Evolutionary conservation across 92 coral and sea anemone genomes (phyloP).

Genomic region (Epizoanthus rinbou): DNA sequence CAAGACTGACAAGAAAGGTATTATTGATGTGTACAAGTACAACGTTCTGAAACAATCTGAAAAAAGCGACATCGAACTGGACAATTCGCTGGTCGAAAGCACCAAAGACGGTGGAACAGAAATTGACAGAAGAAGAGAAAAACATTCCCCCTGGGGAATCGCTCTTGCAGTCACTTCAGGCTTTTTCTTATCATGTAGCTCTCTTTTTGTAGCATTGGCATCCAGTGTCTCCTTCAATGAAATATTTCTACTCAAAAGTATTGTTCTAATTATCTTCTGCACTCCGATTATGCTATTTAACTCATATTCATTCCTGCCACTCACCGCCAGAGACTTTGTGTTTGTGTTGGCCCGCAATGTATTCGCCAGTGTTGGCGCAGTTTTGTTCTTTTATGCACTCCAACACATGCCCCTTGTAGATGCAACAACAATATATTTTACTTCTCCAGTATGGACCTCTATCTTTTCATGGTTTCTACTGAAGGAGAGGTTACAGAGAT

Average conservation of each 20-base stretch:
- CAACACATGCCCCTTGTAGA: slow-evolving; percentile 77
- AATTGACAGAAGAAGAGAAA: too few relatives aligned
- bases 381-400: slow-evolving; percentile 49
- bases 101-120: too few relatives aligned
- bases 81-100: too few relatives aligned
- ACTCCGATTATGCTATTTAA: slow-evolving; percentile 44
- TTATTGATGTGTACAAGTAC: too few relatives aligned
- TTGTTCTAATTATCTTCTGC: slow-evolving; percentile 26
- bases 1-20: too few relatives aligned
- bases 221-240: slow-evolving; percentile 46
- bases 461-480: slow-evolving; percentile 65
- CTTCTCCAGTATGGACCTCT: slow-evolving; percentile 64
- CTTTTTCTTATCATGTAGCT: neutral
- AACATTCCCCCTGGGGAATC: too few relatives aligned
- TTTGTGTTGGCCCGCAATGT: slow-evolving; percentile 53
- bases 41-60: too few relatives aligned
- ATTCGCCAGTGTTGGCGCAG: slow-evolving; percentile 47
- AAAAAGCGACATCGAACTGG: too few relatives aligned
- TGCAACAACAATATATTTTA: slow-evolving; percentile 66
- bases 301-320: slow-evolving; percentile 32
- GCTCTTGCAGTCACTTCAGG: neutral
- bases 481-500: slow-evolving; percentile 54
- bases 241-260: slow-evolving; percentile 26
- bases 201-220: slow-evolving; percentile 47
- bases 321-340: slow-evolving; percentile 15